phyloP scores from a whole-genome alignment of 2,113 vertebrate genomes.

The Centropus unirufus region DNA sequence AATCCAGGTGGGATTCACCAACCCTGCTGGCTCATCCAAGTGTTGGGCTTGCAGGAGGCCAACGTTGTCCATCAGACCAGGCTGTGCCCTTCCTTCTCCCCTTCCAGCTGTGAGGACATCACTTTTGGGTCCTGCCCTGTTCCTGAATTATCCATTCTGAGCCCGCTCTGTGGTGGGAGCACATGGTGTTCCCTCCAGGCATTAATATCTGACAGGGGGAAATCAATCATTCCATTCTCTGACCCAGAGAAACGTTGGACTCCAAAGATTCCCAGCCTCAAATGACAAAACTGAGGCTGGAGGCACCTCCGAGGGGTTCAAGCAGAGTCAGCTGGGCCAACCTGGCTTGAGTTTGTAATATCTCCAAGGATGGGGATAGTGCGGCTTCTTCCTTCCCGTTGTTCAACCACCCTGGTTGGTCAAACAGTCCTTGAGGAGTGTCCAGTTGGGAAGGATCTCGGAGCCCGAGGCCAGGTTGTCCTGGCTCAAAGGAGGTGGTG shows the following conservation, averaged over 20 bases:
- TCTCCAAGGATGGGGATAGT: not conserved
- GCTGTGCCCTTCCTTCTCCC: not conserved
- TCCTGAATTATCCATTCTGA: too few species aligned
- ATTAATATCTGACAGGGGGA: not conserved
- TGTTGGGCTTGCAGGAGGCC: not conserved
- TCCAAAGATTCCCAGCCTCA: not conserved
- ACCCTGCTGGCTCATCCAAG: too few species aligned
- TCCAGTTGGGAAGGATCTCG: not conserved
- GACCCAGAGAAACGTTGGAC: not conserved
- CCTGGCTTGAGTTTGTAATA: not conserved
- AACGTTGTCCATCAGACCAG: not conserved
- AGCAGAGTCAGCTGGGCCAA: not conserved
- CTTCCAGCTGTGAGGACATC: rapidly evolving
- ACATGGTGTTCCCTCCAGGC: not conserved
- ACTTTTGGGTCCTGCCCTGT: not conserved
- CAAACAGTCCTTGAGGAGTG: too few species aligned
- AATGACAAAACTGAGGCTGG: not conserved
- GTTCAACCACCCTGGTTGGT: not conserved
- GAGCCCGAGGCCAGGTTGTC: too few species aligned
- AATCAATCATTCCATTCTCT: not conserved
- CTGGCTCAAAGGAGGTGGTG: too few species aligned
- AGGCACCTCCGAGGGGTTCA: not conserved
- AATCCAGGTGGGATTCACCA: not conserved
- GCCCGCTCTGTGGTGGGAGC: not conserved
- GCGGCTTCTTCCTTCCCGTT: not conserved